phyloP scores from a whole-genome alignment of 2,113 vertebrate species.

The Gymnarchus niloticus region DNA sequence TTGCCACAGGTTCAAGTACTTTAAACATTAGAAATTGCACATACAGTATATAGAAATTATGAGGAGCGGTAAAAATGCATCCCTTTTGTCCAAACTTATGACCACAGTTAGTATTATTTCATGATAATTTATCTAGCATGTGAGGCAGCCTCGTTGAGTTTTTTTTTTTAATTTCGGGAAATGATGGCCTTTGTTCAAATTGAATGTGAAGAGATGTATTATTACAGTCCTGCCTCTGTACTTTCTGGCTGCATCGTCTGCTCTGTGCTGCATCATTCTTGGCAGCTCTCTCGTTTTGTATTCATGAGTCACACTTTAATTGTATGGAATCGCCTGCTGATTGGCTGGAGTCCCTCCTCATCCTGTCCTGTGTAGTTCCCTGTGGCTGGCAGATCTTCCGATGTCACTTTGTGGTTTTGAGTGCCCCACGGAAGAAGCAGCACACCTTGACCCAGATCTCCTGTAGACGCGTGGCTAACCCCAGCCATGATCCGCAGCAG shows the following conservation, averaged over 20 bases:
- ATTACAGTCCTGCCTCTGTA: not conserved
- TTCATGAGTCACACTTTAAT: not conserved
- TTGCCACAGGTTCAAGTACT: not conserved
- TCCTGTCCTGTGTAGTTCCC: not conserved
- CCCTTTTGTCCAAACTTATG: no score
- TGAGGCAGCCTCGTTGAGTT: not conserved
- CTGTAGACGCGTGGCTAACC: constrained; percentile 5
- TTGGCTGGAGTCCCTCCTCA: not conserved
- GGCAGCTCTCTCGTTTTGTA: not conserved
- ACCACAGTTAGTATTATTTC: no score
- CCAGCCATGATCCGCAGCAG: not conserved
- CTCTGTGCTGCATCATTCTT: not conserved
- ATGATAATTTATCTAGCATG: no score
- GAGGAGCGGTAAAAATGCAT: no score
- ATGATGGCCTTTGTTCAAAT: not conserved
- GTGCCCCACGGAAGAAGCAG: constrained; percentile 26
- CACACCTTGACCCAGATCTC: constrained; percentile 18
- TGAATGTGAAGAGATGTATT: not conserved
- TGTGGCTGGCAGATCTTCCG: constrained; percentile 3
- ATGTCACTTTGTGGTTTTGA: constrained; percentile 30
- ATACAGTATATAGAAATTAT: no score
- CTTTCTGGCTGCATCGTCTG: not conserved
- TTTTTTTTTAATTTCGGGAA: not conserved
- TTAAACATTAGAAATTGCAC: not conserved
- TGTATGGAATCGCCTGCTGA: not conserved